Conservation (phyloP, 2,113 vertebrate genomes). For the Dipodomys spectabilis region DNA sequence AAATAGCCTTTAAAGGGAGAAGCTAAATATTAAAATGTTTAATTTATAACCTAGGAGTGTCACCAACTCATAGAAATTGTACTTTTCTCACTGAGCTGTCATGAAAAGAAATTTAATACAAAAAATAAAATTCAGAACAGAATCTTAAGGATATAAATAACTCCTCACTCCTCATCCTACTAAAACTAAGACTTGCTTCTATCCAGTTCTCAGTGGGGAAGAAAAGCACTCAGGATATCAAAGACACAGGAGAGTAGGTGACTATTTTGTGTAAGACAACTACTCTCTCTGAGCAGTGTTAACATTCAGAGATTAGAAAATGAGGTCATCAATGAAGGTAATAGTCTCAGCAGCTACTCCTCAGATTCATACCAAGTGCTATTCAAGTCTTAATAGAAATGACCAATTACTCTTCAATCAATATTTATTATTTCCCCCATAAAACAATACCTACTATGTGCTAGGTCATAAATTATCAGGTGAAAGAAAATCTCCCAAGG, state of each 20-base stretch:
- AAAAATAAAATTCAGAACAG: constrained; percentile 5
- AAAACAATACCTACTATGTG: background rate
- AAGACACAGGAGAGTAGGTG: background rate
- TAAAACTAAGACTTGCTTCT: constrained; percentile 7
- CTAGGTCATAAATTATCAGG: background rate
- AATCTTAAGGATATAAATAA: constrained; percentile 44
- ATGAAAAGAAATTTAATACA: constrained; percentile 6
- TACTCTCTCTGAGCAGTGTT: constrained; percentile 22
- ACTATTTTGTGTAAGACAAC: background rate
- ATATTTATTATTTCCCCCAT: background rate
- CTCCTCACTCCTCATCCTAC: background rate
- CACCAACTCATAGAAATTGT: background rate
- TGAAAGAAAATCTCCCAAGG: background rate
- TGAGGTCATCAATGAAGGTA: constrained; percentile 46
- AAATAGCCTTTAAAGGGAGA: constrained; percentile 43
- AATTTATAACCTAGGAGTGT: background rate
- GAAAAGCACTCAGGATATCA: constrained; percentile 4
- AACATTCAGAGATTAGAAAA: constrained; percentile 52
- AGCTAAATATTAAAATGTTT: constrained; percentile 13
- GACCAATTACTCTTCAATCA: constrained; percentile 18
- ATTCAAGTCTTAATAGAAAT: constrained; percentile 43
- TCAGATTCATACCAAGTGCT: background rate
- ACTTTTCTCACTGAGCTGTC: constrained; percentile 43
- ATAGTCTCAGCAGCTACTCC: background rate
- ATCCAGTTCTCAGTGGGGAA: background rate